Base-by-base conservation (phyloP, 1,140 invertebrate genomes). In the Homarus americanus region DNA sequence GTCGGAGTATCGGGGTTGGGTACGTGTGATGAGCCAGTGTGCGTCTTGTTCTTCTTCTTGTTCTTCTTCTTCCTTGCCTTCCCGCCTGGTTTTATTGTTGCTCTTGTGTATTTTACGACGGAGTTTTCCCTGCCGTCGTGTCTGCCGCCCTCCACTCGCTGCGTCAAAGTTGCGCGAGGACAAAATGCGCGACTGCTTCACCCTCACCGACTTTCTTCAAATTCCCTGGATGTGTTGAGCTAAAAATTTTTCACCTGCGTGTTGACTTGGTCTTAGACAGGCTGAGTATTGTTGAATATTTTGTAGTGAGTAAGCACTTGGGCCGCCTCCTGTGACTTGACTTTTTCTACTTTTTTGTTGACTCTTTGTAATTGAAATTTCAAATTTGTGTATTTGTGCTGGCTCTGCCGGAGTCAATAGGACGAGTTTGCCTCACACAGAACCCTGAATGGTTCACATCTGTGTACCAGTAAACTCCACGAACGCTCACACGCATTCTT, bases 211-310 rank as follows among this genome's bases (percentile, higher is more conserved):
- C 15, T 73, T 73, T 73, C 72, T 36, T 73, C 76, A 79, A 79
- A 24, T 49, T 41, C 20, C 40, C 76, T n/a, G 24, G 76, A 79
- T 28, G 44, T 32, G 76, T 12, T 44, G 44, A 79, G 28, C 76
- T 24, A 17, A 49, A 44, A 44, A 12, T 79, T 79, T 79, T 79
- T 49, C 40, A 79, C 76, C 40, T 44, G 24, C 24, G 17, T 79
- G 40, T 79, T 79, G 76, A 79, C 76, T n/a, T 40, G 75, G 40
- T 79, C 76, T 79, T n/a, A 79, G 76, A 49, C 40, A 49, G n/a
- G 40, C 76, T 79, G 40, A 2, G 76, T 79, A 79, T 79, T 79
- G 76, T 79, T 79, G 76, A 79, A 79, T 79, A 79, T 79, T 79
- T 79, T 44, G 76, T 79, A 41, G 44, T 38, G 76, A 44, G 76